Evolutionary conservation across 2,113 vertebrate genomes (phyloP).

Genomic region (Halichoerus grypus): DNA sequence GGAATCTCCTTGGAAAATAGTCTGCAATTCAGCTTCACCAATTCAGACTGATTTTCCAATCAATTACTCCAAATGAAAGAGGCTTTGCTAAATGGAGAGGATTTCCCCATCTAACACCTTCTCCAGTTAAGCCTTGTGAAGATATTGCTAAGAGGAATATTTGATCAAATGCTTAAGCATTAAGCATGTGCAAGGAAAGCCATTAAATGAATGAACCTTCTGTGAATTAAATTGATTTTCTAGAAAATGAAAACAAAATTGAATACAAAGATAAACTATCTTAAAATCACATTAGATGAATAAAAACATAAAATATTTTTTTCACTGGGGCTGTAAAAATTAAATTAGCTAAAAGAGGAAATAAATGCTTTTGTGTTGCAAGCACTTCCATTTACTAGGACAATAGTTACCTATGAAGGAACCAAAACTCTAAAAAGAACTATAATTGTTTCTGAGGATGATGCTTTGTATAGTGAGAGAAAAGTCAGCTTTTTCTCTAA

Average conservation of each 20-base stretch:
- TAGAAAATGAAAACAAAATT: slow-evolving; percentile 80
- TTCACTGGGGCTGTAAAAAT: slow-evolving; percentile 71
- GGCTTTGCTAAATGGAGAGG: background rate
- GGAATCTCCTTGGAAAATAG: slow-evolving; percentile 45
- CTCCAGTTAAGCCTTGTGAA: background rate
- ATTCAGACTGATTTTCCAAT: slow-evolving; percentile 25
- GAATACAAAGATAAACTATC: slow-evolving; percentile 73
- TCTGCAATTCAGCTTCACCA: slow-evolving; percentile 17
- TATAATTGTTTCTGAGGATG: slow-evolving; percentile 15
- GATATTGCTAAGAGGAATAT: slow-evolving; percentile 46
- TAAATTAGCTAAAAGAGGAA: slow-evolving; percentile 74
- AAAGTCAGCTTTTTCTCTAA: slow-evolving; percentile 51
- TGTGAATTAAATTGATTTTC: slow-evolving; percentile 73
- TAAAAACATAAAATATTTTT: slow-evolving; percentile 71
- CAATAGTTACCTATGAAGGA: slow-evolving; percentile 57
- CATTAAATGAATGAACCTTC: slow-evolving; percentile 59
- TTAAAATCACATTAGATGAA: slow-evolving; percentile 67
- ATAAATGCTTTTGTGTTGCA: slow-evolving; percentile 67
- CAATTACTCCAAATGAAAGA: background rate
- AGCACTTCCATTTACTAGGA: slow-evolving; percentile 61
- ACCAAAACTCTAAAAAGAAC: slow-evolving; percentile 24
- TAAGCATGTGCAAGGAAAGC: background rate
- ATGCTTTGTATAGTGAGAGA: slow-evolving; percentile 31
- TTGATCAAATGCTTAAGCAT: slow-evolving; percentile 67
- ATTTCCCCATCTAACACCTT: slow-evolving; percentile 46